These are phyloP conservation scores for Acholoe squamosa DNA, from an alignment of 2,888 invertebrate species.

Conservation along the genomic window DNA sequence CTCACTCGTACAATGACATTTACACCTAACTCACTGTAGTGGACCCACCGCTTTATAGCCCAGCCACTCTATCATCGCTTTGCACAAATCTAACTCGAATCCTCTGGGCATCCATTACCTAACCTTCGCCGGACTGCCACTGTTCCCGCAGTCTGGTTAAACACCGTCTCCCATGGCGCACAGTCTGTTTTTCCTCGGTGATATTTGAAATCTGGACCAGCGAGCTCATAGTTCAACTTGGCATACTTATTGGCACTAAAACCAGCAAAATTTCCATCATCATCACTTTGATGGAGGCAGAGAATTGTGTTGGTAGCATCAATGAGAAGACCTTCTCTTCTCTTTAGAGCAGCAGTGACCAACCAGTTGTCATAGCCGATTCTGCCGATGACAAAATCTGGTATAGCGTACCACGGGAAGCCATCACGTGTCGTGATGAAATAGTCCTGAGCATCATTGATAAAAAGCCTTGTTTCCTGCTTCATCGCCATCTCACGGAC, in stretches of 20 bases:
- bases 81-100: background rate
- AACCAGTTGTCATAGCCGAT: conserved; percentile 79
- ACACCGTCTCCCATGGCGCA: conserved; percentile 62
- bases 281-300: conserved; percentile 78
- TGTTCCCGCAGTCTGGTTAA: conserved; percentile 33
- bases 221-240: conserved; percentile 62
- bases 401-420: conserved; percentile 76
- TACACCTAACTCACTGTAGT: too few relatives aligned
- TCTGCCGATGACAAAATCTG: conserved; percentile 78
- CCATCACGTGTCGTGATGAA: conserved; percentile 74
- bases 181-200: conserved; percentile 62
- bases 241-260: conserved; percentile 34
- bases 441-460: conserved; percentile 75
- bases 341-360: conserved; percentile 71
- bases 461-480: conserved; percentile 70
- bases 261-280: conserved; percentile 75
- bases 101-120: background rate
- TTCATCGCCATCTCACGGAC: background rate
- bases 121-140: conserved; percentile 25
- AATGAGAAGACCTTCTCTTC: conserved; percentile 73
- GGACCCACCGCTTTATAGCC: too few relatives aligned
- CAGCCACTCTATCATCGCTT: too few relatives aligned
- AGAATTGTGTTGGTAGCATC: conserved; percentile 75
- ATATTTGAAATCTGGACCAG: conserved; percentile 55
- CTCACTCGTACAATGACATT: too few relatives aligned